Evolutionary conservation across 2,797 vertebrate species (phyloP), one percentile per base, ranked within the genome.

Genomic region (Gobio occitaniae): DNA sequence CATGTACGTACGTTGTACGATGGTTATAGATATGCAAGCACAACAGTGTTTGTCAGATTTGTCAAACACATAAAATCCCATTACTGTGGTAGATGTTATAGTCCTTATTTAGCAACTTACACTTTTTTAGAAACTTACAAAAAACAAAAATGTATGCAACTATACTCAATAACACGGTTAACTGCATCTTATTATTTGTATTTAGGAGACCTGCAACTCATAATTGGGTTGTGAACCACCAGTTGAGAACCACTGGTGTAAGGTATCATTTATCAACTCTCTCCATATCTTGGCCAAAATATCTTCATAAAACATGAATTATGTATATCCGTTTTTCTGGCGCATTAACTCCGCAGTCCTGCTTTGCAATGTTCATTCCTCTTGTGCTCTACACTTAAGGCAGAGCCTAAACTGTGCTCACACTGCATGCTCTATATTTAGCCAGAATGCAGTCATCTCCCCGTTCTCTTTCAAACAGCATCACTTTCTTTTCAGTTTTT

Each of bases 251-350:
- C 47, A 80, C 61, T 66, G 78, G 47, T 38, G 47, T 21, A 80
- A 68, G 78, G 78, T 32, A 68, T 63, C 47, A 80, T 80, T 68
- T 68, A 52, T 80, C 48, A 80, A 32, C 63, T 83, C 82, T 36
- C 32, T 52, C 41, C 4, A 19, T 70, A 61, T 71, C 75, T 36
- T 70, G 65, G 65, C 83, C 83, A 84, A 84, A 59, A 78, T 29
- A 70, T 66, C 38, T 78, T 71, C 19, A 84, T 78, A 78, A 84
- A 83, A 78, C 52, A 84, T 84, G 83, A 84, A 84, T 78, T 78
- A 84, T 84, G 84, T 29, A 86, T 81, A 76, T 69, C 25, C 48
- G 47, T 63, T 69, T 59, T 56, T 79, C 48, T 48, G 52, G 36
- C 6, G 69, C 78, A 86, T 75, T 54, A 80, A 76, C 47, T 76